Evolutionary conservation across 1,140 invertebrate species (phyloP).

Genomic region (Conus betulinus): DNA sequence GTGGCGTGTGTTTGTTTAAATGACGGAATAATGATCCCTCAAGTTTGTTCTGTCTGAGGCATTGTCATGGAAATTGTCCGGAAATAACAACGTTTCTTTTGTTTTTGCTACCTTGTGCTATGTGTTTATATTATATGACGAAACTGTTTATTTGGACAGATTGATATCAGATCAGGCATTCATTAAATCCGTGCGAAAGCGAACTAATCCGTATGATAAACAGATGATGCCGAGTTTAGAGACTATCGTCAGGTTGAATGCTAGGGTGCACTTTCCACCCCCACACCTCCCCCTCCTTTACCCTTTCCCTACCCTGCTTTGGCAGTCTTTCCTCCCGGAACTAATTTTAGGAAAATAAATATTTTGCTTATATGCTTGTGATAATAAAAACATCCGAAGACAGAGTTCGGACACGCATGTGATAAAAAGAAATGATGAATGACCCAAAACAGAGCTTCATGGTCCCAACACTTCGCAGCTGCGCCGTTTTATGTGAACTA

Average conservation of each 20-base stretch:
- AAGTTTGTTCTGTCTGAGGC: no score
- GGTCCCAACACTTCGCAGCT: neutral
- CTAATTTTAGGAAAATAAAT: neutral
- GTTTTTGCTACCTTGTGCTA: no score
- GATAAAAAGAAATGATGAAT: neutral
- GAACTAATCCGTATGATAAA: neutral
- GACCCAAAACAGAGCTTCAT: slow-evolving; percentile 5
- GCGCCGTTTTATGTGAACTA: neutral
- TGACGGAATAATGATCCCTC: no score
- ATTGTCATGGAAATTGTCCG: no score
- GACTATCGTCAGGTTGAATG: neutral
- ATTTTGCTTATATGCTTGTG: neutral
- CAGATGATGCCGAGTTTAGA: neutral
- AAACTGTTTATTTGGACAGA: neutral
- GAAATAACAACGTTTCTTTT: no score
- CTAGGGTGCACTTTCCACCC: neutral
- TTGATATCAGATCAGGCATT: neutral
- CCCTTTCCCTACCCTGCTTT: neutral
- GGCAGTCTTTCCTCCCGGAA: neutral
- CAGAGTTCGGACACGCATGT: neutral
- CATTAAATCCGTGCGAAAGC: neutral
- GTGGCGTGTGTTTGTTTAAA: no score
- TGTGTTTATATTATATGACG: neutral
- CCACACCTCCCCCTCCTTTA: no score
- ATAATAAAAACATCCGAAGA: neutral